Evolutionary conservation across 2,888 invertebrate species (phyloP).

Genomic region (Patella depressa): DNA sequence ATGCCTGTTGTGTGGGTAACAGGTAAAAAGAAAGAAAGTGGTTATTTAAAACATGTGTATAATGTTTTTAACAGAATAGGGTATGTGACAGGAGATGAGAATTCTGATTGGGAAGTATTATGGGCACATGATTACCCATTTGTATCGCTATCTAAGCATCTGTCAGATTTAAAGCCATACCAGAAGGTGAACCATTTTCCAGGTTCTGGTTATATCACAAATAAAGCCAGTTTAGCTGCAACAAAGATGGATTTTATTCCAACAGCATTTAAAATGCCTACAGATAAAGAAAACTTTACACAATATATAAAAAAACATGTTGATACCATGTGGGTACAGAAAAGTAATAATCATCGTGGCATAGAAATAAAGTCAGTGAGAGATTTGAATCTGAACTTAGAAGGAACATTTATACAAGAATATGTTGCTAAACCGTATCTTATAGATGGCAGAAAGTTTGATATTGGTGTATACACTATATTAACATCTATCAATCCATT

Average conservation of each 20-base stretch:
- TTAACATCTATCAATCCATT: conserved; percentile 92
- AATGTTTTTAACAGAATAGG: conserved; percentile 83
- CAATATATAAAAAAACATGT: conserved; percentile 79
- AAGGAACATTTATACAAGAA: conserved; percentile 90
- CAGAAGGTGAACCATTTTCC: conserved; percentile 92
- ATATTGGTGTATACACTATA: conserved; percentile 94
- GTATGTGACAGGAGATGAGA: conserved; percentile 73
- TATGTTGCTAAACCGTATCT: conserved; percentile 89
- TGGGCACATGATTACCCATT: conserved; percentile 98
- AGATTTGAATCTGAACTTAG: conserved; percentile 80
- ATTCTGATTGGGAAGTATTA: conserved; percentile 83
- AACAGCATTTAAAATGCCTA: conserved; percentile 88
- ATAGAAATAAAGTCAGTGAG: conserved; percentile 78
- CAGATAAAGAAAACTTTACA: conserved; percentile 80
- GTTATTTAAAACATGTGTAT: conserved; percentile 85
- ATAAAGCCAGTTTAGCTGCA: conserved; percentile 90
- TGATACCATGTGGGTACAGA: conserved; percentile 86
- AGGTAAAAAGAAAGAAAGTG: conserved; percentile 72
- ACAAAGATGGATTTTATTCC: conserved; percentile 84
- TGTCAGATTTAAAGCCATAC: conserved; percentile 78
- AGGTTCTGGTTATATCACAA: conserved; percentile 92
- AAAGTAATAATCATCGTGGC: conserved; percentile 91
- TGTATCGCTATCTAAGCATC: conserved; percentile 73
- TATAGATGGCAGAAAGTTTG: conserved; percentile 93
- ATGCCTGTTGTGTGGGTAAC: conserved; percentile 54